phyloP scores from a whole-genome alignment of 2,797 vertebrate genomes.

The Pygocentrus nattereri region DNA sequence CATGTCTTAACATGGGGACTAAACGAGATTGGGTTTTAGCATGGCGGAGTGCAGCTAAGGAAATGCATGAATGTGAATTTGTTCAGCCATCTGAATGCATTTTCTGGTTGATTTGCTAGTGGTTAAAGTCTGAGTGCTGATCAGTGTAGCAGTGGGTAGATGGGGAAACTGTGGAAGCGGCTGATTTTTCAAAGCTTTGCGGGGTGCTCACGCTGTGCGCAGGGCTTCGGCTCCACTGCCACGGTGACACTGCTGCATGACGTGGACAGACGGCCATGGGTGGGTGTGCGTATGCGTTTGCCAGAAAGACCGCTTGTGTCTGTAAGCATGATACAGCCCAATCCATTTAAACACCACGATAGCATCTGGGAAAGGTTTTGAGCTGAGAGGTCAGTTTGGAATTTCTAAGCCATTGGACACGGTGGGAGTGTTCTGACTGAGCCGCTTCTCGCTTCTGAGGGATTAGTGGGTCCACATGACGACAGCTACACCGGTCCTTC shows the following conservation, averaged over 20 bases:
- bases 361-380: conserved; percentile 31
- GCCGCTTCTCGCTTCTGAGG: conserved; percentile 36
- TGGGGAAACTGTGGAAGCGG: conserved; percentile 25
- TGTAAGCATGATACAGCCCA: background rate
- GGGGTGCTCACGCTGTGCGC: conserved; percentile 22
- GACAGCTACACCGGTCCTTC: conserved; percentile 50
- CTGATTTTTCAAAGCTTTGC: conserved; percentile 24
- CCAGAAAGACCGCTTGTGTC: background rate
- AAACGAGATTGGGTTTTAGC: conserved; percentile 42
- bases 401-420: conserved; percentile 39
- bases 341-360: conserved; percentile 42
- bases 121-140: conserved; percentile 49
- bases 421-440: conserved; percentile 43
- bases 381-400: conserved; percentile 26
- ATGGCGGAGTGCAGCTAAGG: conserved; percentile 14
- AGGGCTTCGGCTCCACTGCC: conserved; percentile 41
- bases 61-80: conserved; percentile 20
- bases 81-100: conserved; percentile 48
- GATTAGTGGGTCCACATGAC: conserved; percentile 13
- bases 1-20: background rate
- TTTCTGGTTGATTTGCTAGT: conserved; percentile 56
- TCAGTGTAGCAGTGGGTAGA: conserved; percentile 22
- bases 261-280: background rate
- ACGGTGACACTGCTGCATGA: conserved; percentile 53
- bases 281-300: conserved; percentile 38